phyloP scores from a whole-genome alignment of 2,797 vertebrate species.

The Pseudochirops cupreus region DNA sequence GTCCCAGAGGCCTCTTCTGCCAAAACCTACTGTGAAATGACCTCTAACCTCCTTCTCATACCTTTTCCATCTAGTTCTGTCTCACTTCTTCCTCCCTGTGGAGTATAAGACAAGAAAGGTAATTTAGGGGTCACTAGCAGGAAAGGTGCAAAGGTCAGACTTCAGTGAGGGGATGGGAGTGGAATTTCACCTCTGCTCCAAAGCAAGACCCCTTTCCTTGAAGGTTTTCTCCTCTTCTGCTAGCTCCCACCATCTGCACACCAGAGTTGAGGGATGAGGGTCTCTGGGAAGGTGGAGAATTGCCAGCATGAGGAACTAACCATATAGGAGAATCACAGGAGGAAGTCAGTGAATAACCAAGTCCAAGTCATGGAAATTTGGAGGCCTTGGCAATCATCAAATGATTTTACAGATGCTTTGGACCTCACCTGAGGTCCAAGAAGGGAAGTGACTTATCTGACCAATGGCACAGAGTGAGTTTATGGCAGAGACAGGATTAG shows the following conservation, averaged over 20 bases:
- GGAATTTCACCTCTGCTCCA: constrained; percentile 65
- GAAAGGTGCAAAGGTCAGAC: constrained; percentile 79
- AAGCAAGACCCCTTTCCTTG: background rate
- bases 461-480: background rate
- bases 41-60: constrained; percentile 71
- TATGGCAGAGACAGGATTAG: background rate
- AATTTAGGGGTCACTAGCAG: constrained; percentile 80
- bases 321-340: background rate
- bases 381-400: background rate
- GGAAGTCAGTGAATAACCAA: background rate
- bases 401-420: background rate
- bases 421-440: background rate
- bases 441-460: background rate
- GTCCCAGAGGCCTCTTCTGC: constrained; percentile 69
- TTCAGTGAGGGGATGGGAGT: constrained; percentile 69
- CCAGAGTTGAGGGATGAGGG: background rate
- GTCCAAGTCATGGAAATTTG: background rate
- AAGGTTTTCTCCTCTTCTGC: background rate
- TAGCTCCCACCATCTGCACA: constrained; percentile 41
- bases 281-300: background rate
- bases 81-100: background rate
- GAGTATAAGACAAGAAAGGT: constrained; percentile 75
- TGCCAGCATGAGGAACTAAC: background rate
- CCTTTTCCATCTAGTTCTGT: constrained; percentile 56
- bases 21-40: constrained; percentile 80